Percentiles rank a stretch among this genome's conserved stretches.
phyloP scores from a whole-genome alignment of 2,888 invertebrate species.

The Epirrita christyi region DNA sequence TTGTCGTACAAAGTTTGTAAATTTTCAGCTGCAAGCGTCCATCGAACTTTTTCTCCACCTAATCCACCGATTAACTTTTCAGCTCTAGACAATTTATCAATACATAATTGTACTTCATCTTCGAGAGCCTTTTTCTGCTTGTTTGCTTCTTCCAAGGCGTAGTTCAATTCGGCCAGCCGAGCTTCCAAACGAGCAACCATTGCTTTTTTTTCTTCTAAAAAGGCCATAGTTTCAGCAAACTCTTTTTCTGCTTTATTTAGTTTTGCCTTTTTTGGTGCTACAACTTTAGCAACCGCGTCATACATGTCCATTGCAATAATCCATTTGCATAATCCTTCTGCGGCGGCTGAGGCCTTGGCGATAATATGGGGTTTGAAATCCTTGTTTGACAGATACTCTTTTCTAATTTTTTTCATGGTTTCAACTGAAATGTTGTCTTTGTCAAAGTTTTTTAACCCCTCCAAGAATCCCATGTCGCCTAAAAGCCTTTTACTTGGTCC shows the following conservation, averaged over 20 bases:
- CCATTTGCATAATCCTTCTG: constrained; percentile 97
- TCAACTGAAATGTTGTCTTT: constrained; percentile 92
- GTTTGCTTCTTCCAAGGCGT: constrained; percentile 87
- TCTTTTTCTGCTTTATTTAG: constrained; percentile 92
- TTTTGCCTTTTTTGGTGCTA: constrained; percentile 94
- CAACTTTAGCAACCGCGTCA: constrained; percentile 92
- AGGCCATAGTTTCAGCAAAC: constrained; percentile 92
- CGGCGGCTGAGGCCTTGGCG: constrained; percentile 96
- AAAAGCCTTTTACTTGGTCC: constrained; percentile 92
- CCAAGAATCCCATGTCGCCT: constrained; percentile 92
- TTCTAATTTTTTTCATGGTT: constrained; percentile 90
- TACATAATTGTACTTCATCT: constrained; percentile 91
- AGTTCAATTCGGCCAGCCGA: constrained; percentile 89
- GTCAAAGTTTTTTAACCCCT: constrained; percentile 90
- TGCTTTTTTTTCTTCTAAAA: constrained; percentile 92
- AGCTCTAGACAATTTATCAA: constrained; percentile 93
- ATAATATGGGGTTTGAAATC: constrained; percentile 92
- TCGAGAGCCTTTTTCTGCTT: constrained; percentile 88
- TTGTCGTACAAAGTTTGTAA: constrained; percentile 91
- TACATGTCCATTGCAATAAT: constrained; percentile 96
- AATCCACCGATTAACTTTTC: constrained; percentile 94
- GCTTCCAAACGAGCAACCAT: constrained; percentile 91
- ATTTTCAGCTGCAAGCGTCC: constrained; percentile 91
- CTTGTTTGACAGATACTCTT: constrained; percentile 90
- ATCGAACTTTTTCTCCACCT: constrained; percentile 94